Conservation (phyloP, 2,888 invertebrate species). For the Formica aserva region DNA sequence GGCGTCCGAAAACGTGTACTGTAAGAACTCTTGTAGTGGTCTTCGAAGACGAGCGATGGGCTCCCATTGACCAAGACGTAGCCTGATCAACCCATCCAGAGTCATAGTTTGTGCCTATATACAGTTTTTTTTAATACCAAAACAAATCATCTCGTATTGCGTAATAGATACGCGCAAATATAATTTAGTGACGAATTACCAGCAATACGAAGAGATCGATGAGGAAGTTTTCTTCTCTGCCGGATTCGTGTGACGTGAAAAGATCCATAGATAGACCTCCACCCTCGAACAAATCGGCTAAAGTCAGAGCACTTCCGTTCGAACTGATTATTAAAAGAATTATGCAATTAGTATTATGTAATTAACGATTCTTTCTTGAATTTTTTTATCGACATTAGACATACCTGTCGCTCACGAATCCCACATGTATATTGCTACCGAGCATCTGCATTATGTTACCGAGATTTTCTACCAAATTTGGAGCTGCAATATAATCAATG, state of each 20-base stretch:
- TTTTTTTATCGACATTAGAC: slow-evolving; percentile 25
- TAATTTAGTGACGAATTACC: slow-evolving; percentile 63
- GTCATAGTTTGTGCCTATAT: slow-evolving; percentile 76
- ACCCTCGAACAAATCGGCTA: slow-evolving; percentile 66
- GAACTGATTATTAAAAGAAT: slow-evolving; percentile 26
- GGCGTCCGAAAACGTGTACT: slow-evolving; percentile 70
- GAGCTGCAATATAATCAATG: slow-evolving; percentile 41
- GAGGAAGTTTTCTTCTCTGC: slow-evolving; percentile 69
- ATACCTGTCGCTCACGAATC: slow-evolving; percentile 61
- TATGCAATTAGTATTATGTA: neutral
- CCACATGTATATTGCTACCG: slow-evolving; percentile 54
- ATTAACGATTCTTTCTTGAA: neutral
- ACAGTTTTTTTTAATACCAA: slow-evolving; percentile 13
- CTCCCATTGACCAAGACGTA: slow-evolving; percentile 70
- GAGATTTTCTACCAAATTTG: slow-evolving; percentile 36
- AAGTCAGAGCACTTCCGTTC: slow-evolving; percentile 31
- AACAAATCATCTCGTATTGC: neutral
- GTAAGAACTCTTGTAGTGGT: slow-evolving; percentile 75
- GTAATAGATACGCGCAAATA: neutral
- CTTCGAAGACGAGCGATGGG: slow-evolving; percentile 74
- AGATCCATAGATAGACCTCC: slow-evolving; percentile 50
- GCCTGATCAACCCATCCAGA: slow-evolving; percentile 68
- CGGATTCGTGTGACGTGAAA: slow-evolving; percentile 47
- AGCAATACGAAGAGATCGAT: slow-evolving; percentile 69
- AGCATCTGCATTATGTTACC: slow-evolving; percentile 56